Evolutionary conservation across 2,797 vertebrate species (phyloP), one percentile per base, ranked within the genome.

Genomic region (Pipistrellus pipistrellus): DNA sequence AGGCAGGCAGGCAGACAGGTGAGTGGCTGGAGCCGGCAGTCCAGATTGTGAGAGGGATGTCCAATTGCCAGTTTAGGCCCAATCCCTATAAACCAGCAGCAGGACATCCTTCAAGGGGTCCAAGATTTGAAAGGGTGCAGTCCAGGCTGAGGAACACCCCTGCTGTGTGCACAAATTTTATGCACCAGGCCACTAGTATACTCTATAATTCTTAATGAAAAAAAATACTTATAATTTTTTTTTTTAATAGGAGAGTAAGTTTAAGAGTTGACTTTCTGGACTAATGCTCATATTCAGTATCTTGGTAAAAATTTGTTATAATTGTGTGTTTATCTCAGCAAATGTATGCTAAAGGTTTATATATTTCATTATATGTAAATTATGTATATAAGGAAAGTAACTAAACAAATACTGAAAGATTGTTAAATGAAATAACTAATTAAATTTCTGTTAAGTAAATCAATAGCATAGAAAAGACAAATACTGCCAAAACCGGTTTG

Each of bases 301-400:
- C 41, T 38, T 88, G 25, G 51, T 77, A 89, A 89, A 18, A 84
- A 84, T 93, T 48, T 88, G 38, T n/a, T n/a, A 44, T 8, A 80
- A 20, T 6, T 41, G 6, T 68, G 23, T 25, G 41, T 68, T 48
- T 59, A 75, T 68, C 7, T 83, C 57, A 57, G 30, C n/a, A 69
- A 76, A 83, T 76, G 15, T 46, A 76, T 12, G 25, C 27, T 72
- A 76, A 85, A 85, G 3, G 38, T 55, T 75, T 66, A 41, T 21
- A 44, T 68, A 64, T 76, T 73, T 68, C 1, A 77, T 71, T 64
- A 8, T 35, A 62, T 32, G 44, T 4, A 32, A 51, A 62, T 59
- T 77, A 89, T 32, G 15, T 35, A 57, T 38, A 14, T 55, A 76
- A 83, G 48, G n/a, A 69, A 48, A 71, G 57, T 77, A 80, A 57